These are phyloP conservation scores for Crossaster papposus DNA, from an alignment of 53 echinoderm and acorn worm genomes.

Conservation along the genomic window DNA sequence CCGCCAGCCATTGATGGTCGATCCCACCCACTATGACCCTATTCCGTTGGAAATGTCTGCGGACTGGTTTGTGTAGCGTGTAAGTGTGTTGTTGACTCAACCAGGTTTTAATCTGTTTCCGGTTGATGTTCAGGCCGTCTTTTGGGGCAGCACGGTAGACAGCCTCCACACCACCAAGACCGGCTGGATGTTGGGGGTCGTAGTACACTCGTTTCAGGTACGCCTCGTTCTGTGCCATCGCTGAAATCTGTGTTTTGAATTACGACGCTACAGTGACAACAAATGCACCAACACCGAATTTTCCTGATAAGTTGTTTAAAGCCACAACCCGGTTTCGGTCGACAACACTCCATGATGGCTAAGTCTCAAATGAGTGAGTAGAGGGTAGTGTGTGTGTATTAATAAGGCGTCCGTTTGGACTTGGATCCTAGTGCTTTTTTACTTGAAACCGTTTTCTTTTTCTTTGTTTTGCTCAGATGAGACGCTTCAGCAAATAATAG, in stretches of 20 bases:
- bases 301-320: not conserved
- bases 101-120: slow-evolving; percentile 53
- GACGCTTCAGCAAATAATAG: slow-evolving; percentile 39
- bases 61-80: slow-evolving; percentile 52
- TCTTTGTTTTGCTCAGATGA: slow-evolving; percentile 38
- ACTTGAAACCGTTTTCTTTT: not conserved
- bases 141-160: slow-evolving; percentile 48
- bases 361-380: not conserved
- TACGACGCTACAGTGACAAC: slow-evolving; percentile 52
- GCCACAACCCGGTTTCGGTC: slow-evolving; percentile 4
- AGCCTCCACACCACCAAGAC: slow-evolving; percentile 53
- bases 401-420: slow-evolving; percentile 20
- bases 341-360: slow-evolving; percentile 65
- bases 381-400: not conserved
- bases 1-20: slow-evolving; percentile 70
- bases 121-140: slow-evolving; percentile 3
- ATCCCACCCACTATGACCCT: slow-evolving; percentile 40
- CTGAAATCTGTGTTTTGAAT: slow-evolving; percentile 4
- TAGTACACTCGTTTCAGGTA: slow-evolving; percentile 62
- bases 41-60: slow-evolving; percentile 38
- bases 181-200: slow-evolving; percentile 70
- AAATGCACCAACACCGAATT: slow-evolving; percentile 43
- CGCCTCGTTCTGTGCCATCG: slow-evolving; percentile 26
- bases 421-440: not conserved
- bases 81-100: slow-evolving; percentile 52